Evolutionary conservation across 92 coral and sea anemone genomes (phyloP).

Genomic region (Actinernus sp.): DNA sequence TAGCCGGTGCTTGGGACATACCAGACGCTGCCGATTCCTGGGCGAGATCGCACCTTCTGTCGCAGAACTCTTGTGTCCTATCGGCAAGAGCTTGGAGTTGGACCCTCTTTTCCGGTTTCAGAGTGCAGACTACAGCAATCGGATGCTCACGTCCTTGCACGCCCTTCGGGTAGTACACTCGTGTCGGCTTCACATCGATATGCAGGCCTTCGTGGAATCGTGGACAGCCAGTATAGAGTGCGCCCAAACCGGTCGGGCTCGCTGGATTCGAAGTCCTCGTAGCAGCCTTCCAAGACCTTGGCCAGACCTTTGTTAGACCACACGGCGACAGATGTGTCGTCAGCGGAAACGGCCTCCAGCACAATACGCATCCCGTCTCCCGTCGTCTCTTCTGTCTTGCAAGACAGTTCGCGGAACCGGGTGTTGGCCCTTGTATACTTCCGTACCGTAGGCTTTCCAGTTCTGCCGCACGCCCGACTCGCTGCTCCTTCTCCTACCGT

Average conservation of each 20-base stretch:
- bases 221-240: conserved; percentile 1
- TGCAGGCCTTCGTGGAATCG: neutral
- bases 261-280: neutral
- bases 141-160: neutral
- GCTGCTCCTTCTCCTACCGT: conserved; percentile 3
- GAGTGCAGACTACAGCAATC: conserved; percentile 2
- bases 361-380: too few species aligned
- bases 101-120: conserved; percentile 3
- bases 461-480: neutral
- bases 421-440: too few species aligned
- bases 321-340: neutral
- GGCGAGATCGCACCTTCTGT: too few species aligned
- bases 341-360: neutral
- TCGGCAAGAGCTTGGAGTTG: neutral
- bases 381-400: too few species aligned
- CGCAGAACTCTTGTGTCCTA: too few species aligned
- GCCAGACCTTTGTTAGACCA: neutral
- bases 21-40: neutral
- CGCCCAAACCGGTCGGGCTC: neutral
- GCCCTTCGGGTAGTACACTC: neutral
- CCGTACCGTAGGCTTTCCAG: too few species aligned
- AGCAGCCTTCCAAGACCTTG: neutral
- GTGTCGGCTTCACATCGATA: neutral
- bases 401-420: neutral
- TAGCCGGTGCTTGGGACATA: neutral